Base-by-base conservation (phyloP, 2,888 invertebrate genomes). In the Tetragnatha montana region DNA sequence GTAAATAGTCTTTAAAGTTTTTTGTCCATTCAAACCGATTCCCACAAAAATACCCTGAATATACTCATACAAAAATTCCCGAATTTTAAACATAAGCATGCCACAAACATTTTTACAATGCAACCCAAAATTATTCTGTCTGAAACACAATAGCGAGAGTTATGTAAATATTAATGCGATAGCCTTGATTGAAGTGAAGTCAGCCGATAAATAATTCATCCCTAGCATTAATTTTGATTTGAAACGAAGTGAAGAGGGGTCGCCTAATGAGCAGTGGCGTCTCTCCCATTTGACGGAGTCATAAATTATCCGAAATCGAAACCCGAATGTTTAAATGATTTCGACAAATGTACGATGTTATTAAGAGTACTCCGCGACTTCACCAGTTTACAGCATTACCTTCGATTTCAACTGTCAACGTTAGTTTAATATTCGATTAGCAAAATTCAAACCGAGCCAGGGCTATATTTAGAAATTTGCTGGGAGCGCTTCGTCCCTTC, bases 221-320 rank as follows among this genome's bases (percentile, higher is more conserved):
- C 8, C n/a, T 8, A 21, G 49, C 73, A 73, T 80, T 86, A 80
- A 86, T 80, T 71, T 82, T 69, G 12, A 35, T 19, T 50, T 80
- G 60, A 47, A 71, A 73, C 35, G 17, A 8, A 71, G 70, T 78
- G 51, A 51, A 49, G 35, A 47, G 68, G 21, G 21, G 51, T 60
- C 19, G 21, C 19, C 8, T 68, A 86, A 80, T 86, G 80, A 80
- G 73, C 35, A 68, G 21, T 70, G 86, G 73, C 80, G 60, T 50
- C 74, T 80, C 74, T 80, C 71, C 80, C 71, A 73, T 80, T 86
- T 80, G 71, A 70, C 73, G 60, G 47, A 60, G 21, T 19, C 80
- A 86, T 80, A 79, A 86, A 86, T 86, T 71, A 86, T 51, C 70
- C 22, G 70, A 85, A 78, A 69, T 49, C 51, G 73, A 35, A 86